A percentile compares a stretch with the other conserved stretches of the same genome.
Evolutionary conservation across 2,797 vertebrate species (phyloP).

Genomic region (Pseudomugil tenellus): DNA sequence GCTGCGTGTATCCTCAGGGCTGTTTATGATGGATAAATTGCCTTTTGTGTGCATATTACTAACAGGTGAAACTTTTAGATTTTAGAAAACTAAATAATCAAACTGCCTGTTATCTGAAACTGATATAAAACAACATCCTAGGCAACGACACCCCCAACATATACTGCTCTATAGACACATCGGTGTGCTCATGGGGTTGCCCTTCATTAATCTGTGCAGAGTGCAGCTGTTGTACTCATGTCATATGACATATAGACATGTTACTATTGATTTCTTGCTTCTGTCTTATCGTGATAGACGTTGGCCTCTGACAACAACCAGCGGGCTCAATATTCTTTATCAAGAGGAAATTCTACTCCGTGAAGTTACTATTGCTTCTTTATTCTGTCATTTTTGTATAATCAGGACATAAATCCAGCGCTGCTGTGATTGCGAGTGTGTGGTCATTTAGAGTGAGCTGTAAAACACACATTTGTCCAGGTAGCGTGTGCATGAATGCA

Average conservation of each 20-base stretch:
- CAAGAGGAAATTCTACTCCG: not conserved
- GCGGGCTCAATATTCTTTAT: too few relatives aligned
- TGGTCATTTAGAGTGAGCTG: slow-evolving; percentile 25
- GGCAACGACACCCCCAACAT: too few relatives aligned
- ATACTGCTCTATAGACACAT: not conserved
- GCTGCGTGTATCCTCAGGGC: too few relatives aligned
- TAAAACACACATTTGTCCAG: slow-evolving; percentile 33
- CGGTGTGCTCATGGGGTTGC: not conserved
- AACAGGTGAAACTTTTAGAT: too few relatives aligned
- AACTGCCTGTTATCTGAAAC: too few relatives aligned
- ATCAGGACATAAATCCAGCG: not conserved
- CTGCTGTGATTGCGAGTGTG: slow-evolving; percentile 7
- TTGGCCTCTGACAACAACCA: not conserved
- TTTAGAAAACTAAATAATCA: too few relatives aligned
- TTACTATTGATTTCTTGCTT: slow-evolving; percentile 33
- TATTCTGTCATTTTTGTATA: slow-evolving; percentile 1
- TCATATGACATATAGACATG: not conserved
- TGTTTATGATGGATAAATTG: too few relatives aligned
- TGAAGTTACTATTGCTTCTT: slow-evolving; percentile 1
- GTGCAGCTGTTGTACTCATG: slow-evolving; percentile 1
- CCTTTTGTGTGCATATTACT: too few relatives aligned
- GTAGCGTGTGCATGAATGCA: slow-evolving; percentile 35
- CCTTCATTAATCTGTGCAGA: not conserved
- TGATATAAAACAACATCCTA: too few relatives aligned
- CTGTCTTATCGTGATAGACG: slow-evolving; percentile 39